phyloP scores from a whole-genome alignment of 2,113 vertebrate genomes.

The Mus spicilegus region DNA sequence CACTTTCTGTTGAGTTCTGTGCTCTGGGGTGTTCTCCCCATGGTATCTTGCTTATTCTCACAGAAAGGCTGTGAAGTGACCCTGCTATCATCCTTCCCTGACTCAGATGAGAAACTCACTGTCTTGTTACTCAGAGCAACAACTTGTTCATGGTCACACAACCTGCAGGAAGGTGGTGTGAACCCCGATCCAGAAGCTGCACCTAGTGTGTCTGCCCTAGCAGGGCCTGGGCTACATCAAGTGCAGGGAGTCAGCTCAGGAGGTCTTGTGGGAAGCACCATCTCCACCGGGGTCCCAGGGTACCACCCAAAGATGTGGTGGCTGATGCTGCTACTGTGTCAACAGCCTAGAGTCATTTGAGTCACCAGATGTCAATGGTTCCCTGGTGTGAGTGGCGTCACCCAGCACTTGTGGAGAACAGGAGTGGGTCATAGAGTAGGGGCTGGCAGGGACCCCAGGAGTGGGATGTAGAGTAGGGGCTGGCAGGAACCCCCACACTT shows the following conservation, averaged over 20 bases:
- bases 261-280: no score
- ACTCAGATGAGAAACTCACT: neutral
- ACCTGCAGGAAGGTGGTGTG: neutral
- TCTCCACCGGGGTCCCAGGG: neutral
- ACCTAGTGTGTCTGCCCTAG: neutral
- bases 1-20: neutral
- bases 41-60: neutral
- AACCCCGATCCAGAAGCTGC: neutral
- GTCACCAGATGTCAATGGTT: neutral
- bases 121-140: neutral
- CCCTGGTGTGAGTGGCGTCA: neutral
- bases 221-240: neutral
- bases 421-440: no score
- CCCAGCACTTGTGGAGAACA: neutral
- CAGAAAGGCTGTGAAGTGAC: neutral
- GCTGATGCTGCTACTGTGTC: neutral
- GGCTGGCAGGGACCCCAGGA: neutral
- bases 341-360: neutral
- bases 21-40: no score
- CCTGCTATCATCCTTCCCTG: neutral
- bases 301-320: neutral
- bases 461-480: accelerated
- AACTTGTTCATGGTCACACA: neutral
- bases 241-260: neutral
- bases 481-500: conserved; percentile 75